Evolutionary conservation across 2,888 invertebrate species (phyloP).

Genomic region (Coelinius sp.): DNA sequence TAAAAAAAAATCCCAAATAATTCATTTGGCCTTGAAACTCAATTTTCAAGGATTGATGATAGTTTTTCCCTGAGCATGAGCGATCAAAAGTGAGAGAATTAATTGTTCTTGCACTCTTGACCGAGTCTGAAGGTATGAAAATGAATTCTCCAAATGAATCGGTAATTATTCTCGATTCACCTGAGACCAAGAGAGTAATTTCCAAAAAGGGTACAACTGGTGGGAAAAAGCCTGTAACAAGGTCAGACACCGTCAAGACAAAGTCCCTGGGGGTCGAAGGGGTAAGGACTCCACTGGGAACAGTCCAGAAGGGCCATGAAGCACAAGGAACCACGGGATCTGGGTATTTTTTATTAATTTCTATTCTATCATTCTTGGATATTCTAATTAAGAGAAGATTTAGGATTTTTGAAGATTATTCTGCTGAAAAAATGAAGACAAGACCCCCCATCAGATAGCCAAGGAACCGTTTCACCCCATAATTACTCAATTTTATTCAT

Average conservation of each 20-base stretch:
- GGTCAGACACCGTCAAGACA: not conserved
- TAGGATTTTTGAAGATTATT: not conserved
- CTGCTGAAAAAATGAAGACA: no score
- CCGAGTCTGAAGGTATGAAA: not conserved
- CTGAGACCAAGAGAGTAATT: constrained; percentile 6
- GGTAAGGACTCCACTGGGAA: constrained; percentile 13
- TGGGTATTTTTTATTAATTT: constrained; percentile 7
- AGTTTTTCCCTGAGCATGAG: constrained; percentile 22
- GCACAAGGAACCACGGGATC: not conserved
- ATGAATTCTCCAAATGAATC: constrained; percentile 45
- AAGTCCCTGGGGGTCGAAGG: constrained; percentile 23
- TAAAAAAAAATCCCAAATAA: not conserved
- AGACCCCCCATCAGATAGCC: no score
- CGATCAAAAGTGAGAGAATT: not conserved
- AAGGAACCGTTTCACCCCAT: no score
- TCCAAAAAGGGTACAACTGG: not conserved
- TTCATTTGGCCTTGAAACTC: not conserved
- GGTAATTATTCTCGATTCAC: constrained; percentile 46
- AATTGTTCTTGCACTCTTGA: not conserved
- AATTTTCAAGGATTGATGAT: constrained; percentile 17
- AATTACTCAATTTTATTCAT: no score
- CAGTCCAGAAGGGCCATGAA: constrained; percentile 41
- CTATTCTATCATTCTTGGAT: no score
- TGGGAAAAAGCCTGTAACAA: not conserved
- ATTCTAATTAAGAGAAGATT: no score